These are phyloP conservation scores for Lonchura striata DNA, from an alignment of 2,113 vertebrate species.

Conservation along the genomic window DNA sequence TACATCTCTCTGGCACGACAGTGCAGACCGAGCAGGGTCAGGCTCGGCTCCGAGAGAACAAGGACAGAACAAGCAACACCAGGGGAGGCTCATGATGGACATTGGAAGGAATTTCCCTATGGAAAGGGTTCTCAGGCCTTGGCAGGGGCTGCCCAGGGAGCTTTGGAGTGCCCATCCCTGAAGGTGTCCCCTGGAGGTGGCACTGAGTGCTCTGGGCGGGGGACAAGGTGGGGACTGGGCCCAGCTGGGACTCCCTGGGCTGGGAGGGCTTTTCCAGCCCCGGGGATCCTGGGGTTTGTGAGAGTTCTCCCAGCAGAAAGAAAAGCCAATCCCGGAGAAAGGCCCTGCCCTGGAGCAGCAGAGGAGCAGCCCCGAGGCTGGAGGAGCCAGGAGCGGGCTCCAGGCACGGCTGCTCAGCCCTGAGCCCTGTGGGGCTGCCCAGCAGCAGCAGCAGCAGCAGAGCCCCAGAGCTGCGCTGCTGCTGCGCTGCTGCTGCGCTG, in stretches of 20 bases:
- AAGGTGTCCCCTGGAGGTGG: not conserved
- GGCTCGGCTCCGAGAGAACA: not conserved
- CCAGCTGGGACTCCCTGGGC: accelerated
- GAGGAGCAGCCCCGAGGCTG: too few species aligned
- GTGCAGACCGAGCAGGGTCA: accelerated
- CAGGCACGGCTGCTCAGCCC: too few species aligned
- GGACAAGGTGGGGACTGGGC: not conserved
- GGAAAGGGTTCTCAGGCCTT: not conserved
- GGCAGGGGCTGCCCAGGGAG: not conserved
- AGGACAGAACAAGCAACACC: not conserved
- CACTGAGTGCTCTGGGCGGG: not conserved
- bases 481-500: too few species aligned
- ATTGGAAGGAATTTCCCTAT: accelerated
- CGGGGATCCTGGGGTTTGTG: too few species aligned
- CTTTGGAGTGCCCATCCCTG: not conserved
- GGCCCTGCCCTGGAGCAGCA: too few species aligned
- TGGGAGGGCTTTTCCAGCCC: not conserved
- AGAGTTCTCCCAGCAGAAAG: too few species aligned
- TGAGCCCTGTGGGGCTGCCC: too few species aligned
- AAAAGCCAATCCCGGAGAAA: too few species aligned
- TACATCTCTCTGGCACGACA: not conserved
- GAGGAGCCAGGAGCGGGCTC: too few species aligned
- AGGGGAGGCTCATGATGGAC: accelerated
- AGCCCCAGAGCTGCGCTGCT: too few species aligned
- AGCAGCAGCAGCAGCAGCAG: too few species aligned